Conservation (phyloP, 2,113 vertebrate species). For the Cervus canadensis region DNA sequence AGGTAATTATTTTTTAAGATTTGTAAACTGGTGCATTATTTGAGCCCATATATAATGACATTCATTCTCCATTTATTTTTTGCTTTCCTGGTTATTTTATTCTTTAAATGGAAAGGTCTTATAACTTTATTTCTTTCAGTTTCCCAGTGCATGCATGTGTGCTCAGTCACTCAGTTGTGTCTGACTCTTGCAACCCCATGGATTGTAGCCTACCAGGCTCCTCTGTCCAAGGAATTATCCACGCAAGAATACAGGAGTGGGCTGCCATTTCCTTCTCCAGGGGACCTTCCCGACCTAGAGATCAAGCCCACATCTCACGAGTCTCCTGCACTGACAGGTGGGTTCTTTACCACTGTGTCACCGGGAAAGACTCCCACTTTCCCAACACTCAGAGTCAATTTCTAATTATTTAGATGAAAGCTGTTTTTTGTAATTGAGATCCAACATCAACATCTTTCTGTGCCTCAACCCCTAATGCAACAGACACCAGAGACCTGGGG, state of each 20-base stretch:
- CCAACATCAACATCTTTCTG: neutral
- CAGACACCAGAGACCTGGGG: neutral
- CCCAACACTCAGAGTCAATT: neutral
- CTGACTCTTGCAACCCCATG: neutral
- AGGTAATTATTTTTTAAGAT: conserved; percentile 18
- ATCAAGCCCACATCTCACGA: neutral
- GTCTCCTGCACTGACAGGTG: neutral
- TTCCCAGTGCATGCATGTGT: neutral
- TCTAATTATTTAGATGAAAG: conserved; percentile 9
- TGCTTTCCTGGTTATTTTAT: neutral
- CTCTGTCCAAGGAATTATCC: neutral
- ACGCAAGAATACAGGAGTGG: neutral
- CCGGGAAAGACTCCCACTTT: neutral
- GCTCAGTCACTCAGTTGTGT: neutral
- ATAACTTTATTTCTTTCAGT: conserved; percentile 29
- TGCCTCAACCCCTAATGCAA: neutral
- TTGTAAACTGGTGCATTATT: conserved; percentile 4
- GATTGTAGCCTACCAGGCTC: neutral
- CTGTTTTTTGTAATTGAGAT: neutral
- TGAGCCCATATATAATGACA: conserved; percentile 38
- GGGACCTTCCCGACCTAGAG: accelerated
- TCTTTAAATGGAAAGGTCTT: conserved; percentile 20
- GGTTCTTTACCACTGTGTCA: neutral
- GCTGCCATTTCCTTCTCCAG: neutral
- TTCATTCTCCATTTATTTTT: neutral